These are phyloP conservation scores for Maniola hyperantus DNA, from an alignment of 2,888 invertebrate species.

Conservation along the genomic window DNA sequence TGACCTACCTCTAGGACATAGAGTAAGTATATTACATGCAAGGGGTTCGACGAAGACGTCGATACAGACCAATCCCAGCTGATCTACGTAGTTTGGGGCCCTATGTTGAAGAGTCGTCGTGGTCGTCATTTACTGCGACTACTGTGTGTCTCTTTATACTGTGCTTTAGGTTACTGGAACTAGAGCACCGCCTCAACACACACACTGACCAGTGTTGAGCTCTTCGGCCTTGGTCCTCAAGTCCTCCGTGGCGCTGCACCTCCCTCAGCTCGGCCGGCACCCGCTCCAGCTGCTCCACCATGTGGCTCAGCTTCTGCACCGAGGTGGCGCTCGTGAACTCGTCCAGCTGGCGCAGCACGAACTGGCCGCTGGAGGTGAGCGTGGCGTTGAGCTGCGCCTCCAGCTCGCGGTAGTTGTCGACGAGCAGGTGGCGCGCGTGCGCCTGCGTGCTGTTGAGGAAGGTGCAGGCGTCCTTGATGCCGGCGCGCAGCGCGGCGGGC, in stretches of 20 bases:
- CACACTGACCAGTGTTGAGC: constrained; percentile 85
- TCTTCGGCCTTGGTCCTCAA: constrained; percentile 87
- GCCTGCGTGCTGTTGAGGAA: constrained; percentile 88
- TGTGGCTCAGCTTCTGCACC: constrained; percentile 87
- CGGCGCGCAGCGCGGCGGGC: constrained; percentile 83
- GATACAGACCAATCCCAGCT: too few species aligned
- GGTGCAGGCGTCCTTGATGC: constrained; percentile 85
- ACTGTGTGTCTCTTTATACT: too few species aligned
- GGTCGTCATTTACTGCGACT: too few species aligned
- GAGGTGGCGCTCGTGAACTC: constrained; percentile 90
- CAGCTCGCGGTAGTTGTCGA: constrained; percentile 89
- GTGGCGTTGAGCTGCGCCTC: constrained; percentile 85
- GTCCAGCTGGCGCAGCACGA: constrained; percentile 86
- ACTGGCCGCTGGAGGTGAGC: constrained; percentile 61
- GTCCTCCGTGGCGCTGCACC: constrained; percentile 86
- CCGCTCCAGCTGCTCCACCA: constrained; percentile 86
- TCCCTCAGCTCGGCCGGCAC: constrained; percentile 84
- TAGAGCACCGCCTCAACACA: too few species aligned
- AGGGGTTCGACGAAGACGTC: too few species aligned
- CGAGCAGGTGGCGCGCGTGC: constrained; percentile 88
- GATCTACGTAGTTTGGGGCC: too few species aligned
- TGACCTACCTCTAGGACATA: too few species aligned
- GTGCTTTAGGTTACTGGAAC: too few species aligned
- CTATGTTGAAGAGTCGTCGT: too few species aligned
- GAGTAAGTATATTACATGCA: too few species aligned